phyloP scores from a whole-genome alignment of 2,888 invertebrate genomes.

The Bombyx huttoni region DNA sequence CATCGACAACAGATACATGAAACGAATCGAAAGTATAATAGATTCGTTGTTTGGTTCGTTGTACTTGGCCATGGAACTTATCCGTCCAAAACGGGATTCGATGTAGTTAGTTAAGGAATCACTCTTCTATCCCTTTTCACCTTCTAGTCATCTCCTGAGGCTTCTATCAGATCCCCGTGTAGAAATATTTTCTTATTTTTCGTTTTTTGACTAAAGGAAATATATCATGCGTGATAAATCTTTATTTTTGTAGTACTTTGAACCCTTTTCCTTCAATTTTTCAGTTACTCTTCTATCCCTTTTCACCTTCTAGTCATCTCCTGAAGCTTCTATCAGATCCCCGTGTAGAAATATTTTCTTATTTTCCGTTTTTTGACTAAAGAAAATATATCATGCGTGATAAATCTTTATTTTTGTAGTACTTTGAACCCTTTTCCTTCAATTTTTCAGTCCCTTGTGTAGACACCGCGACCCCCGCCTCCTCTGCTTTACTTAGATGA shows the following conservation, averaged over 20 bases:
- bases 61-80: conserved; percentile 17
- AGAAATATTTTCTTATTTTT: neutral
- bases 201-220: neutral
- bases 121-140: conserved; percentile 15
- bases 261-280: conserved; percentile 2
- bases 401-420: neutral
- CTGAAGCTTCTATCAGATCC: conserved; percentile 1
- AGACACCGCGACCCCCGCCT: conserved; percentile 32
- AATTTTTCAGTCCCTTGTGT: conserved; percentile 5
- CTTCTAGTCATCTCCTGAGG: conserved; percentile 6
- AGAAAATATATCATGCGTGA: conserved; percentile 4
- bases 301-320: conserved; percentile 8
- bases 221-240: conserved; percentile 3
- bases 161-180: neutral
- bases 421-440: conserved; percentile 1
- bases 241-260: neutral
- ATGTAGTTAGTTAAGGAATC: conserved; percentile 49
- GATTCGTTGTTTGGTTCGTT: neutral
- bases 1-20: neutral
- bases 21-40: neutral
- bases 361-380: neutral
- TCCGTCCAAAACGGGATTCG: conserved; percentile 62
- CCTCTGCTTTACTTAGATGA: conserved; percentile 22
- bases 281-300: conserved; percentile 1
- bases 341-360: neutral